Evolutionary conservation across 1,140 invertebrate species (phyloP), one percentile per base, ranked within the genome.

Genomic region (Macrotrachela quadricornifera): DNA sequence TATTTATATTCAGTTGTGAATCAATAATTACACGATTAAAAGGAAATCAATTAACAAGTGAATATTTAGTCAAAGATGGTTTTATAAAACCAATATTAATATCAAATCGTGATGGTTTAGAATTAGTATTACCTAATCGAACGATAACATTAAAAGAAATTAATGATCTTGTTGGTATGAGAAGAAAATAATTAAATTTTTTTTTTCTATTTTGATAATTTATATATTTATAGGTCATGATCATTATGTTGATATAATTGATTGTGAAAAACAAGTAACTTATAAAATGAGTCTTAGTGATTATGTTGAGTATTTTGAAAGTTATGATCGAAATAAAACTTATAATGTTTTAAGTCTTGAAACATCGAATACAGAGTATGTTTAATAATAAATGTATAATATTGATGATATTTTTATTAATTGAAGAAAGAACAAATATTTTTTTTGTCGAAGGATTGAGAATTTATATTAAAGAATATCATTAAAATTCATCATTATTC

Each of bases 271-370:
- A 58, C 85, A 90, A 68, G 75, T 75, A 57, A 81, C 82, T 54
- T 71, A 83, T 49, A 75, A 79, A 63, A 86, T 88, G 83, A 64
- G 68, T 38, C 72, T 88, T 60, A 75, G 75, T 51, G 82, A 87
- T 62, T 86, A 82, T 70, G 78, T 82, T 47, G 79, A 82, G 59
- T 87, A 87, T 70, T 86, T 80, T 65, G 80, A 79, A 59, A 79
- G 76, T 63, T 75, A 79, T 37, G 76, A 76, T 49, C 73, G 81
- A 62, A 76, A 74, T 14, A 77, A 79, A 61, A 77, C 85, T 30
- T 76, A 83, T 37, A 88, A 90, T 71, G 78, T 85, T 15, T 82
- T 88, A 61, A 86, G 83, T 64, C 72, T 88, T 51, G 84, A 88
- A 71, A 85, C 88, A 65, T 55, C 49, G 8, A 46, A 46, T 14